phyloP scores from a whole-genome alignment of 2,113 vertebrate genomes.

The Lathamus discolor region DNA sequence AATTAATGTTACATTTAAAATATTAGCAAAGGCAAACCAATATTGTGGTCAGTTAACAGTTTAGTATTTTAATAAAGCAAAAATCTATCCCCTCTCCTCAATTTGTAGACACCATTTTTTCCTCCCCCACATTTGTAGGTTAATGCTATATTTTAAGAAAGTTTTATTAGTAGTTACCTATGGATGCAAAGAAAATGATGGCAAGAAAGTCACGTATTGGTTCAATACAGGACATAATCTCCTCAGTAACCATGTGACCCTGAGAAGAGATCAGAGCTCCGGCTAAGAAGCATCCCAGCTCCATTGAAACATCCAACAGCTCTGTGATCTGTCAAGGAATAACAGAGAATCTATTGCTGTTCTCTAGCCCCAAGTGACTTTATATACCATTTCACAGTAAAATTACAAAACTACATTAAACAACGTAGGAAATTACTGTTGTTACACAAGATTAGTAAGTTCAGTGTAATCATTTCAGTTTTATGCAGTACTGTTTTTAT shows the following conservation, averaged over 20 bases:
- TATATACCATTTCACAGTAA: background rate
- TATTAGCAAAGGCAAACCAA: background rate
- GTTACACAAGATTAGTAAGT: background rate
- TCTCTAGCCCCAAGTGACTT: background rate
- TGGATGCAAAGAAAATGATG: slow-evolving; percentile 97
- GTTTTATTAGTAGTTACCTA: slow-evolving; percentile 79
- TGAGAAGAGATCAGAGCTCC: slow-evolving; percentile 94
- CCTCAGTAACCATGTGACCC: slow-evolving; percentile 89
- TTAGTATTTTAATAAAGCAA: background rate
- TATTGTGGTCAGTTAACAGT: background rate
- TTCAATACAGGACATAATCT: slow-evolving; percentile 88
- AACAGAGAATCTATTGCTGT: background rate
- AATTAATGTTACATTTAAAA: background rate
- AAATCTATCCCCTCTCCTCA: background rate
- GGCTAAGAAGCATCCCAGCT: slow-evolving; percentile 95
- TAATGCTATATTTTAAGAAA: background rate
- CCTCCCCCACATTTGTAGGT: background rate
- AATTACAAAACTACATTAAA: background rate
- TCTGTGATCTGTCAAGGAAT: slow-evolving; percentile 85
- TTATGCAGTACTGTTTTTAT: background rate
- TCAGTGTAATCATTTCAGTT: background rate
- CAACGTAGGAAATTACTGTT: background rate
- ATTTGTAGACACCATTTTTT: background rate
- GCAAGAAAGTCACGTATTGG: slow-evolving; percentile 95
- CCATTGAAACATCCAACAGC: slow-evolving; percentile 92